Percentiles rank a stretch among this genome's conserved stretches.
Conservation (phyloP, 2,888 invertebrate species). For the Seira musarum region DNA sequence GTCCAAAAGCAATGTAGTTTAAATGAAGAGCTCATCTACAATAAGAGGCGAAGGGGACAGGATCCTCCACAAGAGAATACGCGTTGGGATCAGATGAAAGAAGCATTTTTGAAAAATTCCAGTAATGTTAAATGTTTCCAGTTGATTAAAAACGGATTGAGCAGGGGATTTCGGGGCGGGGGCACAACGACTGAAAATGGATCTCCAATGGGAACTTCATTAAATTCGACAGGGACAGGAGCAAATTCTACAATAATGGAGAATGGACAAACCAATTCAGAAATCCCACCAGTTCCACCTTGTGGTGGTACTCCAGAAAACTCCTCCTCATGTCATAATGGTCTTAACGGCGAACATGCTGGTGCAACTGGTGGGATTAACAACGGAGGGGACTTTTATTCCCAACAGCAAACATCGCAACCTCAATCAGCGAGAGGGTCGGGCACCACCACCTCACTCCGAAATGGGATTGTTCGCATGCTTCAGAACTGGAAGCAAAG, state of each 20-base stretch:
- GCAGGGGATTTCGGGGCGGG: constrained; percentile 74
- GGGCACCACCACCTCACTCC: constrained; percentile 74
- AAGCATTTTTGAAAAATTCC: constrained; percentile 82
- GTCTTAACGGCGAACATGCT: neutral
- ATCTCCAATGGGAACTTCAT: neutral
- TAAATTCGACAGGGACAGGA: neutral
- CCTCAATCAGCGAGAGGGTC: neutral
- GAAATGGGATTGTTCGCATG: constrained; percentile 86
- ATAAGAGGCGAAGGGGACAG: constrained; percentile 53
- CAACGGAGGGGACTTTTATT: neutral
- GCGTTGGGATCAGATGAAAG: constrained; percentile 77
- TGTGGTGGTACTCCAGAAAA: constrained; percentile 12
- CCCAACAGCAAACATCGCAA: neutral
- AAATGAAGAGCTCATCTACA: constrained; percentile 87
- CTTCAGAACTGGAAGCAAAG: constrained; percentile 85
- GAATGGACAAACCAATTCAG: constrained; percentile 80
- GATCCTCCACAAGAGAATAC: constrained; percentile 58
- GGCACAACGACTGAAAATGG: neutral
- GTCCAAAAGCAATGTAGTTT: constrained; percentile 92
- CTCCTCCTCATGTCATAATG: neutral
- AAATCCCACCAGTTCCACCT: neutral
- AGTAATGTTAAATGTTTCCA: constrained; percentile 84
- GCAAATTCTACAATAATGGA: neutral
- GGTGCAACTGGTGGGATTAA: neutral
- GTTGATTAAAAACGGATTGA: constrained; percentile 84